Percentiles rank a stretch among this genome's conserved stretches.
These are phyloP conservation scores for Sphaerophoria taeniata DNA, from an alignment of 2,888 invertebrate species.

Conservation along the genomic window DNA sequence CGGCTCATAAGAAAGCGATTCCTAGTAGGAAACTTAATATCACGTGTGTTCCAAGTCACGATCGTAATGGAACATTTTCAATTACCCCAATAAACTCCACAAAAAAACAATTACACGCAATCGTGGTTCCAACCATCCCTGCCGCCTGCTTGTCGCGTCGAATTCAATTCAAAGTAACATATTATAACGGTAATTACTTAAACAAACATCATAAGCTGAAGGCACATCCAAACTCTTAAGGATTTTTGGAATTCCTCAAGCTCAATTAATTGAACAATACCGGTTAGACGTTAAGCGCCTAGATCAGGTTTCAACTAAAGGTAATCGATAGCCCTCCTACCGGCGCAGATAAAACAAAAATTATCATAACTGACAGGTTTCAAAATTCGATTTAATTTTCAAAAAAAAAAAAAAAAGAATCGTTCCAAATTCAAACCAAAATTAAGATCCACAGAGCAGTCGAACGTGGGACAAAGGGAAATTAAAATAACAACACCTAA, in stretches of 20 bases:
- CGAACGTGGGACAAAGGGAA: background rate
- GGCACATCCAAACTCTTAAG: no score
- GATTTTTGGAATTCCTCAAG: conserved; percentile 30
- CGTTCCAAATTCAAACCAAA: conserved; percentile 25
- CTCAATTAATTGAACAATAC: conserved; percentile 14
- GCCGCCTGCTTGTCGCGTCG: conserved; percentile 47
- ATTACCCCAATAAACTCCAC: no score
- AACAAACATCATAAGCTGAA: no score
- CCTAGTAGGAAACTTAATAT: no score
- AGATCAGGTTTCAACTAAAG: conserved; percentile 45
- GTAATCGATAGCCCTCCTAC: conserved; percentile 42
- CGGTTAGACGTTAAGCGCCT: conserved; percentile 19
- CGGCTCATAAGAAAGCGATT: no score
- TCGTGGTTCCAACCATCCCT: no score
- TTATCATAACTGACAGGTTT: conserved; percentile 63
- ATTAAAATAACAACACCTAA: conserved; percentile 35
- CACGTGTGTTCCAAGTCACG: no score
- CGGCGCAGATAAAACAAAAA: conserved; percentile 43
- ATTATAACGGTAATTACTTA: conserved; percentile 21
- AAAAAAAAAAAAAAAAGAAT: conserved; percentile 30
- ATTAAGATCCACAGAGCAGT: background rate
- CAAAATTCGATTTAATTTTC: conserved; percentile 38
- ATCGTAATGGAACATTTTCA: no score
- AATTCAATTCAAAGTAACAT: conserved; percentile 36
- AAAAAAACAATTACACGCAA: no score